These are phyloP conservation scores for Botia kubotai DNA, from an alignment of 2,797 vertebrate species.

Conservation along the genomic window DNA sequence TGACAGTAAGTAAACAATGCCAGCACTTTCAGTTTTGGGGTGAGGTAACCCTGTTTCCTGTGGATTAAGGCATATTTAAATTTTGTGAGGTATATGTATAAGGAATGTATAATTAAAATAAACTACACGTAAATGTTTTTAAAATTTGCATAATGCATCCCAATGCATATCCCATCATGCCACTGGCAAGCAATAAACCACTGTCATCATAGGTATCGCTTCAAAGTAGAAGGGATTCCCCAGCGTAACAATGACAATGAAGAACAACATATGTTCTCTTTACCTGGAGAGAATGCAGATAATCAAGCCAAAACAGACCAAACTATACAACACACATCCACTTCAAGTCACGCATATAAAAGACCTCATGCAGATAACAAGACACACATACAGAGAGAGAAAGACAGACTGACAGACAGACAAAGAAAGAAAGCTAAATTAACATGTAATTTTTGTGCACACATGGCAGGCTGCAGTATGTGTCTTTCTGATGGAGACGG, in stretches of 20 bases:
- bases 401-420: background rate
- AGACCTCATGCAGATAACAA: slow-evolving; percentile 3
- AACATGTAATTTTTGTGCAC: slow-evolving; percentile 21
- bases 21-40: no score
- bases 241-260: background rate
- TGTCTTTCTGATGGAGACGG: slow-evolving; percentile 3
- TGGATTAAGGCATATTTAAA: background rate
- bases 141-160: background rate
- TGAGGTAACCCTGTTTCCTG: background rate
- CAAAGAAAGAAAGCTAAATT: background rate
- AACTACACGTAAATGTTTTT: background rate
- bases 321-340: background rate
- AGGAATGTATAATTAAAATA: background rate
- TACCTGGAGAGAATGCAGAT: slow-evolving; percentile 17
- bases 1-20: no score
- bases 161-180: background rate
- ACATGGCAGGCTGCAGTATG: background rate
- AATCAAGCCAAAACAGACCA: slow-evolving; percentile 7
- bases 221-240: slow-evolving; percentile 22
- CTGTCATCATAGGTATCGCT: background rate
- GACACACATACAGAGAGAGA: background rate
- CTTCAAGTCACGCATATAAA: slow-evolving; percentile 11
- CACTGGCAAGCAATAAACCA: background rate
- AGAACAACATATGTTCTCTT: slow-evolving; percentile 3
- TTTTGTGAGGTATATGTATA: no score